These are phyloP conservation scores for Boleophthalmus pectinirostris DNA, from an alignment of 2,113 vertebrate species.

Conservation along the genomic window DNA sequence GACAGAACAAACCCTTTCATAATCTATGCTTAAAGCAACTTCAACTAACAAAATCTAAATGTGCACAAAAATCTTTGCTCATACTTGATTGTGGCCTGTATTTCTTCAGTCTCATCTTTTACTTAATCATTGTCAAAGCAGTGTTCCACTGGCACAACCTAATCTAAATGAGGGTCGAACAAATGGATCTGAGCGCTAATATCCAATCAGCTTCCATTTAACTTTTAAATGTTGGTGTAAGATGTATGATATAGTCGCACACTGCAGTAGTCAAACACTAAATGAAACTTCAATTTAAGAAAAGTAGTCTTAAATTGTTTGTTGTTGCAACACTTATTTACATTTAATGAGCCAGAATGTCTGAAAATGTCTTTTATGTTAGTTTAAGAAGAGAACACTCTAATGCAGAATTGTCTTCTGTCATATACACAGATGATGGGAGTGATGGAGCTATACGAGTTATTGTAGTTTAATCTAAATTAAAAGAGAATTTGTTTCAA, in stretches of 20 bases:
- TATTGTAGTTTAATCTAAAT: not conserved
- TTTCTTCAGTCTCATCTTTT: not conserved
- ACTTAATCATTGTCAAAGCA: not conserved
- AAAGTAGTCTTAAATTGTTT: not conserved
- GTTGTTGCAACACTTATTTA: not conserved
- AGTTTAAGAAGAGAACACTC: not conserved
- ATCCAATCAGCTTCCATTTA: slow-evolving; percentile 12
- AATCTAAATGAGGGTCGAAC: not conserved
- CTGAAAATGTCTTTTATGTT: not conserved
- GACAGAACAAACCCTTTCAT: not conserved
- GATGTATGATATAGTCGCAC: not conserved
- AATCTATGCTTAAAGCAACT: not conserved
- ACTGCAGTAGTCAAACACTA: not conserved
- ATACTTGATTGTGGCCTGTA: not conserved
- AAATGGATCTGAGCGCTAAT: slow-evolving; percentile 2
- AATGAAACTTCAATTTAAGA: not conserved
- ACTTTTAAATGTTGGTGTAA: not conserved
- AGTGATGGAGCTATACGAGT: not conserved
- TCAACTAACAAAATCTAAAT: not conserved
- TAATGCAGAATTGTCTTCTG: not conserved
- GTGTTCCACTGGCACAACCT: not conserved
- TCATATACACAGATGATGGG: not conserved
- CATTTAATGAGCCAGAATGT: not conserved
- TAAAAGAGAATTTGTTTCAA: too few relatives aligned
- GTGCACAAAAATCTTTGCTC: not conserved